These are phyloP conservation scores for Heterodera filipjevi DNA, from an alignment of 2,888 invertebrate species.

Conservation along the genomic window DNA sequence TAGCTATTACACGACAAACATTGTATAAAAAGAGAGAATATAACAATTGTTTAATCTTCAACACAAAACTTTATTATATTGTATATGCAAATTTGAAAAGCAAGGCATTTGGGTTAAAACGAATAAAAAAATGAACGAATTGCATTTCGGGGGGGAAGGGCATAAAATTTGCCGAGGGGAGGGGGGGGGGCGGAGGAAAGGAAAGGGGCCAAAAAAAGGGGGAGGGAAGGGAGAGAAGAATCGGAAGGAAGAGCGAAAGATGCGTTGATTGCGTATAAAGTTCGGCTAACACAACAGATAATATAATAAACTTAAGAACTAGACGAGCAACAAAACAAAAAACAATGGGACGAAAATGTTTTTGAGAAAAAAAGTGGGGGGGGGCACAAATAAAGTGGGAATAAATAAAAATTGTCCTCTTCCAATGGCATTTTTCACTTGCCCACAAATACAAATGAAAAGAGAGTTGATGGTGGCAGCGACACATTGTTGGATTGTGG, in stretches of 20 bases:
- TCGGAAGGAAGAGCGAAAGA: slow-evolving; percentile 4
- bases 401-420: neutral
- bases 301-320: neutral
- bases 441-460: neutral
- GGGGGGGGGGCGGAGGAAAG: no score
- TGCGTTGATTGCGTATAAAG: slow-evolving; percentile 1
- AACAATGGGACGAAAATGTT: neutral
- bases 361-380: neutral
- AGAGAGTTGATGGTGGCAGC: neutral
- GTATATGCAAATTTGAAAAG: neutral
- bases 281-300: neutral
- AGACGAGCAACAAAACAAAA: neutral
- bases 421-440: neutral
- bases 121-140: neutral
- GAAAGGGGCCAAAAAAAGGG: no score
- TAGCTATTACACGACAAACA: neutral
- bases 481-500: neutral
- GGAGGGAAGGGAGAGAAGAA: neutral
- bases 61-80: slow-evolving; percentile 3
- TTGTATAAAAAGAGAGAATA: no score
- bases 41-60: neutral
- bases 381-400: neutral
- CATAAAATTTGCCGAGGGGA: no score
- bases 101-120: neutral
- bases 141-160: neutral